Evolutionary conservation across 2,797 vertebrate species (phyloP).

Genomic region (Gobio occitaniae): DNA sequence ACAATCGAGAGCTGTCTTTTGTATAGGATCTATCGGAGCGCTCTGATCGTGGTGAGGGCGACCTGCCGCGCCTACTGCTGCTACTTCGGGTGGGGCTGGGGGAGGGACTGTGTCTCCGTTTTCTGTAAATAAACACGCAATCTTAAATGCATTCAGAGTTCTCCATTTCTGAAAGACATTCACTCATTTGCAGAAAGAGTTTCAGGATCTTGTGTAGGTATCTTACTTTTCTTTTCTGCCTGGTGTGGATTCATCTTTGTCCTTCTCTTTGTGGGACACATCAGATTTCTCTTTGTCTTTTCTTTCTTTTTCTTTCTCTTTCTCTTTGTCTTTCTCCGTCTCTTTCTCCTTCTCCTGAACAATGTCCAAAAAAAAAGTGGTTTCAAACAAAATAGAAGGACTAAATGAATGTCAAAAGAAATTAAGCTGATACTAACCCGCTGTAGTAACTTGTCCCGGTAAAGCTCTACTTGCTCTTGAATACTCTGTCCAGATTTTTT

Average conservation of each 20-base stretch:
- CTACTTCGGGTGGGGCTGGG: constrained; percentile 91
- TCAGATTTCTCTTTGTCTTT: constrained; percentile 84
- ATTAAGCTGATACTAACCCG: constrained; percentile 77
- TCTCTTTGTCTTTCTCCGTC: constrained; percentile 88
- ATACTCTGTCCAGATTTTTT: constrained; percentile 95
- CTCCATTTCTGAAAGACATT: neutral
- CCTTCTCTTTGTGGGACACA: constrained; percentile 79
- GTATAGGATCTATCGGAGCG: constrained; percentile 87
- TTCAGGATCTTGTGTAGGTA: neutral
- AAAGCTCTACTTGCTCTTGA: constrained; percentile 98
- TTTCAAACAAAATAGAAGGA: neutral
- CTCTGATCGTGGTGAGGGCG: constrained; percentile 92
- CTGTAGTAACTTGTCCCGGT: constrained; percentile 96
- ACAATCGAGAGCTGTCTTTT: constrained; percentile 90
- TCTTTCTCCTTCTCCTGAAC: constrained; percentile 96
- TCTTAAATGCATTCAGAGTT: constrained; percentile 1
- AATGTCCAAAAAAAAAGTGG: neutral
- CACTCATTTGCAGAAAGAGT: neutral
- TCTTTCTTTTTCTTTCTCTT: constrained; percentile 95
- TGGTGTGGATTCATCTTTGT: constrained; percentile 88
- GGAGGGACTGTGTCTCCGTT: constrained; percentile 91
- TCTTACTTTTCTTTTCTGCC: constrained; percentile 94
- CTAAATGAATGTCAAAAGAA: neutral
- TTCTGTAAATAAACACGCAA: constrained; percentile 75
- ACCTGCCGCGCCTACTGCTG: constrained; percentile 86